phyloP scores from a whole-genome alignment of 2,888 invertebrate species.

The Clostera curtula region DNA sequence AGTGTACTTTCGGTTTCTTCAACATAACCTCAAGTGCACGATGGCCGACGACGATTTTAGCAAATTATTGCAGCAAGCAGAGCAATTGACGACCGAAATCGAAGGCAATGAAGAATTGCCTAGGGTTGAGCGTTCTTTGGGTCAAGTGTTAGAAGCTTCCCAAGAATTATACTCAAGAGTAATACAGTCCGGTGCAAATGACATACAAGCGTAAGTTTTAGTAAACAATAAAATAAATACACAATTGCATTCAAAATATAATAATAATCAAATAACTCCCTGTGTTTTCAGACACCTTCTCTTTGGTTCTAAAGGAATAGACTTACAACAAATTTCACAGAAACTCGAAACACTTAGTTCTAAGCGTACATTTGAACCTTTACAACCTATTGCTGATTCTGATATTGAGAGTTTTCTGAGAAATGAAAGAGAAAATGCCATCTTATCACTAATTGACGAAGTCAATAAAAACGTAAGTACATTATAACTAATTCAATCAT shows the following conservation, averaged over 20 bases:
- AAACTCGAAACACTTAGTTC: conserved; percentile 92
- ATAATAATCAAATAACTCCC: neutral
- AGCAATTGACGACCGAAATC: conserved; percentile 92
- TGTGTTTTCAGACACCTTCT: conserved; percentile 82
- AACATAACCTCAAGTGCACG: conserved; percentile 41
- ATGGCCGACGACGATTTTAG: conserved; percentile 82
- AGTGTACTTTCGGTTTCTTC: no score
- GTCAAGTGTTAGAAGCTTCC: conserved; percentile 93
- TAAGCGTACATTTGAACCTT: conserved; percentile 88
- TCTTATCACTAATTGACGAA: conserved; percentile 92
- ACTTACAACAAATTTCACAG: conserved; percentile 93
- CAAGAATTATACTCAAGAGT: conserved; percentile 91
- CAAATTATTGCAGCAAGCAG: conserved; percentile 92
- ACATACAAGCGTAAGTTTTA: conserved; percentile 91
- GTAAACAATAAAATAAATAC: conserved; percentile 1
- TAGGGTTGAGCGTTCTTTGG: conserved; percentile 90
- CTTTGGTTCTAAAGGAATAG: conserved; percentile 93
- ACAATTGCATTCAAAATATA: neutral
- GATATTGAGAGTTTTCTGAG: conserved; percentile 92
- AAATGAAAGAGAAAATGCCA: conserved; percentile 96
- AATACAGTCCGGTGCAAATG: conserved; percentile 88
- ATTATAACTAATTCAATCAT: neutral
- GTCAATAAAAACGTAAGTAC: conserved; percentile 85
- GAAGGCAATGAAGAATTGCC: conserved; percentile 89
- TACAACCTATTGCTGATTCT: conserved; percentile 92